phyloP scores from a whole-genome alignment of 2,888 invertebrate genomes.

The Dastarcus helophoroides region DNA sequence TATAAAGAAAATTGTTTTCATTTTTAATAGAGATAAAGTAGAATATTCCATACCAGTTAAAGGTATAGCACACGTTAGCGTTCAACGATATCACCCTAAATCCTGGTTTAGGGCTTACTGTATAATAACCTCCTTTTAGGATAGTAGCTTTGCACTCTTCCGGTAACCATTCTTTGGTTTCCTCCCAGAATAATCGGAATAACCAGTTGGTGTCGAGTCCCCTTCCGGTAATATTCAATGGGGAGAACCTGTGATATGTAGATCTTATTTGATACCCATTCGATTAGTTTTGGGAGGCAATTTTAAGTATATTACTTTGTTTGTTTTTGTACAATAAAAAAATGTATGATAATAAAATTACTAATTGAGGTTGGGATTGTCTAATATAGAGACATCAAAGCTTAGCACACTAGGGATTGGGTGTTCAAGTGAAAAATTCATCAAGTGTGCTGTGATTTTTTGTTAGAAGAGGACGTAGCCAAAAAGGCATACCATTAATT shows the following conservation, averaged over 20 bases:
- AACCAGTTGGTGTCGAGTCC: conserved; percentile 55
- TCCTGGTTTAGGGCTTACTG: conserved; percentile 51
- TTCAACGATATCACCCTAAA: conserved; percentile 67
- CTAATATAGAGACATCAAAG: no score
- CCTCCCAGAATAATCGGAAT: conserved; percentile 55
- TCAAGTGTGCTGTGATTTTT: no score
- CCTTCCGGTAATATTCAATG: conserved; percentile 12
- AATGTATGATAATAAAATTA: no score
- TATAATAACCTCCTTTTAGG: conserved; percentile 63
- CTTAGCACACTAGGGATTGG: no score
- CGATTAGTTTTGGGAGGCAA: conserved; percentile 29
- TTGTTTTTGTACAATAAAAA: no score
- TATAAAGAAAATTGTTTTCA: conserved; percentile 15
- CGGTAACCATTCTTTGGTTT: conserved; percentile 61
- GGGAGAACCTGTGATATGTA: conserved; percentile 32
- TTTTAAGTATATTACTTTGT: conserved; percentile 13
- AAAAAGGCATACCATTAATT: no score
- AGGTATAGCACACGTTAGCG: conserved; percentile 62
- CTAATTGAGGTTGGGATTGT: no score
- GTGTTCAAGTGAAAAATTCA: no score
- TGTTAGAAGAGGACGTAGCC: no score
- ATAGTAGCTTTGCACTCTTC: conserved; percentile 48
- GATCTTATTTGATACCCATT: no score
- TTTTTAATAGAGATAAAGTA: conserved; percentile 56
- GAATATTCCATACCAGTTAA: conserved; percentile 50